phyloP scores from a whole-genome alignment of 2,113 vertebrate species.

The Prionailurus bengalensis region DNA sequence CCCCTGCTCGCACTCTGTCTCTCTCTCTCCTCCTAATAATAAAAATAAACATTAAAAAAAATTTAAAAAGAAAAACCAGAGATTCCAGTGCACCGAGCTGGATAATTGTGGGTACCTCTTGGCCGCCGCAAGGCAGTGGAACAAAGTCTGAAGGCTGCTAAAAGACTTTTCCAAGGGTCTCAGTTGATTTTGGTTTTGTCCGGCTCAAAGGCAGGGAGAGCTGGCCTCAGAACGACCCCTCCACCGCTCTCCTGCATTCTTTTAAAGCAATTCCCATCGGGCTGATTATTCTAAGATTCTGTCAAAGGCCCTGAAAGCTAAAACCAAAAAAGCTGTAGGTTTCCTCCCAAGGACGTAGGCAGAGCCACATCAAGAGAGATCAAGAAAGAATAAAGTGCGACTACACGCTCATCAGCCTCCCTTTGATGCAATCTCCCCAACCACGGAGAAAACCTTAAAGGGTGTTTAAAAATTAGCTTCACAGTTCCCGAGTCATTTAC shows the following conservation, averaged over 20 bases:
- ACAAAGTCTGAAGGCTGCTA: no score
- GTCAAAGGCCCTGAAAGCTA: slow-evolving; percentile 28
- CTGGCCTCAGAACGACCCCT: not conserved
- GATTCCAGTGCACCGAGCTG: not conserved
- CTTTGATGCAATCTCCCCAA: not conserved
- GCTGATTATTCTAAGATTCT: not conserved
- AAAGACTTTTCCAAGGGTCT: not conserved
- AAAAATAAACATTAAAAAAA: no score
- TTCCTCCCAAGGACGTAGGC: not conserved
- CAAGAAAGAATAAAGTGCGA: not conserved
- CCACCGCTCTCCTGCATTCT: not conserved
- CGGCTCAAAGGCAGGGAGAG: not conserved
- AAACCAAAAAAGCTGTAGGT: not conserved
- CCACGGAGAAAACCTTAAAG: not conserved
- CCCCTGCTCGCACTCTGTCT: no score
- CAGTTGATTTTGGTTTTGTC: not conserved
- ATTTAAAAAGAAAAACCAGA: not conserved
- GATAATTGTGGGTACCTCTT: not conserved
- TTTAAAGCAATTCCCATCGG: not conserved
- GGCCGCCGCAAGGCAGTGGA: not conserved
- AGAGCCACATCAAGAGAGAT: not conserved
- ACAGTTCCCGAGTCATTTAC: not conserved
- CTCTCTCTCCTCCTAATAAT: no score
- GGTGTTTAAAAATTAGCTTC: slow-evolving; percentile 20
- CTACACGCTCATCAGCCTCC: not conserved